These are phyloP conservation scores for Sturnira hondurensis DNA, from an alignment of 2,113 vertebrate species.

Conservation along the genomic window DNA sequence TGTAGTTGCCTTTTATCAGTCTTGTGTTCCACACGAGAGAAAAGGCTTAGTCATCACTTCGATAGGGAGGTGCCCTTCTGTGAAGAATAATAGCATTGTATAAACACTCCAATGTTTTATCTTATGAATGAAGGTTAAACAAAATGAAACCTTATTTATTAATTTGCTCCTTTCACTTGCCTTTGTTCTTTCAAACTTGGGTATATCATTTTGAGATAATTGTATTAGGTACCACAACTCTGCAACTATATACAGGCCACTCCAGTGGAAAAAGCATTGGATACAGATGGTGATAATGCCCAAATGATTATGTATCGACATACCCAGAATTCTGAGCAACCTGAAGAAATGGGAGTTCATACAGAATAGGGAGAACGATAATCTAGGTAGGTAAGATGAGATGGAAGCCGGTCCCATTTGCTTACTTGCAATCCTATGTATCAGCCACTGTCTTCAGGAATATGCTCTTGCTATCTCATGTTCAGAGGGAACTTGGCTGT, in stretches of 20 bases:
- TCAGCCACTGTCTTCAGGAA: neutral
- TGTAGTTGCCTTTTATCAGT: neutral
- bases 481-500: neutral
- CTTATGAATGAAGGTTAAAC: neutral
- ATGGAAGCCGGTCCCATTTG: neutral
- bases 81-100: neutral
- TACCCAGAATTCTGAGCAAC: neutral
- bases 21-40: neutral
- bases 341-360: neutral
- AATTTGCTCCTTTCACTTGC: neutral
- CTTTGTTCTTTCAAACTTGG: neutral
- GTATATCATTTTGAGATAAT: neutral
- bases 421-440: neutral
- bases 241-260: neutral
- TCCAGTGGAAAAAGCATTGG: neutral
- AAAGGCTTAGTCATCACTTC: neutral
- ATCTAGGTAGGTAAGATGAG: neutral
- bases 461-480: neutral
- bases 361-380: neutral
- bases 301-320: neutral
- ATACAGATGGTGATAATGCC: neutral
- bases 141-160: constrained; percentile 26
- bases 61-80: neutral
- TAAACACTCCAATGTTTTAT: neutral
- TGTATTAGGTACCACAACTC: neutral